Evolutionary conservation across 2,113 vertebrate species (phyloP), one percentile per base, ranked within the genome.

Genomic region (Callopanchax toddi): DNA sequence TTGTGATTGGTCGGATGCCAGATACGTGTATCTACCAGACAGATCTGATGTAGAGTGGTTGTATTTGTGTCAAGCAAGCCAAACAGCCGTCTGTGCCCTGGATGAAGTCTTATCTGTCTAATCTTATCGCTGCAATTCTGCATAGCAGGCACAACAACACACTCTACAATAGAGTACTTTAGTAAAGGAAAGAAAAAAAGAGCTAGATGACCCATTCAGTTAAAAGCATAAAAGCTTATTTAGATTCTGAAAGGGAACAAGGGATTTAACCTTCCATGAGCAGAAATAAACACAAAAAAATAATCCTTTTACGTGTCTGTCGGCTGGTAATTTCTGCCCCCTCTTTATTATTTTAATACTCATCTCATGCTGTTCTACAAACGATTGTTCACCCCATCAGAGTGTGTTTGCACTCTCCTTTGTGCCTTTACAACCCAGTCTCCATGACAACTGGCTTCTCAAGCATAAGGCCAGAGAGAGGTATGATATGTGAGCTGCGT

Each of bases 381-480:
- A 29, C 58, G 60, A 69, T 59, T 71, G 58, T 81, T 75, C 62
- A 68, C 51, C 65, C 67, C 26, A 42, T 50, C 65, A 60, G 62
- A 72, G 64, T 37, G 23, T 69, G 77, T 68, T 81, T 76, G 64
- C 67, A 26, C 61, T 63, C 74, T 68, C 73, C 78, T 78, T 71
- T 76, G 62, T 86, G 74, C 79, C 83, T 73, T 86, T 75, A 87
- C 85, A 88, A 91, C 78, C 95, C 91, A 87, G 94, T 95, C 59
- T 94, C 97, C 69, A 94, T 96, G 89, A 97, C 96, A 93, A 99
- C 98, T 68, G 92, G 92, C 91, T 94, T 87, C 83, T 85, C 62
- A 81, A 84, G 84, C 86, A 88, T 90, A 86, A 79, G 87, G 86
- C 82, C 74, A 79, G 74, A 74, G 66, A 89, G 88, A 87, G 79